Conservation (phyloP, 2,113 vertebrate species). For the Lamprologus lemairii region DNA sequence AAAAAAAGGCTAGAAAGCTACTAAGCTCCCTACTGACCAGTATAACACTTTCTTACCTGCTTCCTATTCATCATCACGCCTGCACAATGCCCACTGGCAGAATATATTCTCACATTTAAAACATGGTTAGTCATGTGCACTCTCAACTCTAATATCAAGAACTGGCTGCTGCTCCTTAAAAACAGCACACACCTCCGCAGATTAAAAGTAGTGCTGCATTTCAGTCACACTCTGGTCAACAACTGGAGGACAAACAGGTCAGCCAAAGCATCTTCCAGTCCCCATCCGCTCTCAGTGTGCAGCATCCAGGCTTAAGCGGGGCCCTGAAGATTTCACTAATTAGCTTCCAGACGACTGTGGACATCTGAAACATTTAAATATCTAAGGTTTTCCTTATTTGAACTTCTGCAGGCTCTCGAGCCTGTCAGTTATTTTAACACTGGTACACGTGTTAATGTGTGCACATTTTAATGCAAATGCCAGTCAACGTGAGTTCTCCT, state of each 20-base stretch:
- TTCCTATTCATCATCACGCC: constrained; percentile 22
- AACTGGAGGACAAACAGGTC: constrained; percentile 50
- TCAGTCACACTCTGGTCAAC: constrained; percentile 28
- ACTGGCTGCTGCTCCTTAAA: neutral
- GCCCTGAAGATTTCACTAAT: constrained; percentile 54
- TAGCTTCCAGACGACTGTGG: constrained; percentile 17
- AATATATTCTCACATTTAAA: neutral
- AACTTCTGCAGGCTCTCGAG: neutral
- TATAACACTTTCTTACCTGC: constrained; percentile 5
- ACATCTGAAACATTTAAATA: constrained; percentile 36
- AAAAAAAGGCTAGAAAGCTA: neutral
- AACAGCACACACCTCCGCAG: neutral
- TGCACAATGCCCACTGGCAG: neutral
- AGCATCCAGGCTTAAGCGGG: constrained; percentile 47
- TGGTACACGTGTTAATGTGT: neutral
- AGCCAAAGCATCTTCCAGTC: constrained; percentile 52
- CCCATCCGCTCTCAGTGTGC: constrained; percentile 55
- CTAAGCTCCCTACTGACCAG: constrained; percentile 9
- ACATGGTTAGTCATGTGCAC: neutral
- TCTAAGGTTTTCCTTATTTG: neutral
- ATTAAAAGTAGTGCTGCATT: constrained; percentile 2
- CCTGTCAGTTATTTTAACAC: neutral
- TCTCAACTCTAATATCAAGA: neutral
- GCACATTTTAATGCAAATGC: constrained; percentile 1
- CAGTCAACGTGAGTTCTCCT: neutral